Evolutionary conservation across 2,113 vertebrate genomes (phyloP).

Genomic region (Hystrix cristata): DNA sequence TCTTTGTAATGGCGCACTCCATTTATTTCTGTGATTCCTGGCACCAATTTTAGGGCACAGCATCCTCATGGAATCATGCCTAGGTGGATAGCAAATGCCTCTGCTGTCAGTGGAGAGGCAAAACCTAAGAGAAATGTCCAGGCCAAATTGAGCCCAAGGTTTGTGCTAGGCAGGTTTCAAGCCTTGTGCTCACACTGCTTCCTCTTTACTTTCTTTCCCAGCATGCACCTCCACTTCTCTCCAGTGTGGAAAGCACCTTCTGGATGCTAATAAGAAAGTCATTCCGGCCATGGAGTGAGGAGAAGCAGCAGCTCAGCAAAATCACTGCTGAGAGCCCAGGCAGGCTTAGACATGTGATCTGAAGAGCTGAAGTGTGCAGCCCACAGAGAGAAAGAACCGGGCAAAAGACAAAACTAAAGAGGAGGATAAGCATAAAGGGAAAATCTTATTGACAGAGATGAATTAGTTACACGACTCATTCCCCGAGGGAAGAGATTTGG

Average conservation of each 20-base stretch:
- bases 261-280: conserved; percentile 16
- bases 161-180: conserved; percentile 28
- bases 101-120: not conserved
- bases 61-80: not conserved
- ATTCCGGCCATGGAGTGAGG: not conserved
- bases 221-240: not conserved
- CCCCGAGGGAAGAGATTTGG: not conserved
- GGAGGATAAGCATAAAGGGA: not conserved
- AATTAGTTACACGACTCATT: conserved; percentile 24
- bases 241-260: not conserved
- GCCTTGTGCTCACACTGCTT: not conserved
- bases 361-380: conserved; percentile 7
- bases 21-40: conserved; percentile 52
- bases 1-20: not conserved
- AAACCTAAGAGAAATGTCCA: not conserved
- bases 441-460: conserved; percentile 54
- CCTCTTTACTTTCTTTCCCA: not conserved
- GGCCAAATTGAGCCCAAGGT: not conserved
- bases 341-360: not conserved
- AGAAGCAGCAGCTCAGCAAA: conserved; percentile 1
- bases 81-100: not conserved
- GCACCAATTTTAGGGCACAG: not conserved
- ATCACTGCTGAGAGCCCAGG: not conserved
- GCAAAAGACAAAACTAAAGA: conserved; percentile 42
- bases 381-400: not conserved